These are phyloP conservation scores for Tiaroga cobitis DNA, from an alignment of 2,797 vertebrate genomes.

Conservation along the genomic window DNA sequence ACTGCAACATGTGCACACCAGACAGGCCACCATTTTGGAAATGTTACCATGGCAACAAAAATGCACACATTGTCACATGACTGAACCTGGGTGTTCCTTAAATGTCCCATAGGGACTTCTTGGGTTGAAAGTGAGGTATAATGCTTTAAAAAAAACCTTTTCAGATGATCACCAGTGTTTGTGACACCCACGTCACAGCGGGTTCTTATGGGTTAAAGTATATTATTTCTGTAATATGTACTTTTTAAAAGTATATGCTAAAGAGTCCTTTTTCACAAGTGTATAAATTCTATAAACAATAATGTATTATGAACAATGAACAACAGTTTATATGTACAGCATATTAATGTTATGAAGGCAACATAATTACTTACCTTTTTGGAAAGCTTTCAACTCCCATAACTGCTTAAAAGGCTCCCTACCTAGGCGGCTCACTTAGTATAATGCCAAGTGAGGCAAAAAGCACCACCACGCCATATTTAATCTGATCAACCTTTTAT, in stretches of 20 bases:
- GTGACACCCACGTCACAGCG: no score
- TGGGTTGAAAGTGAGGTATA: no score
- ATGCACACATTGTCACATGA: no score
- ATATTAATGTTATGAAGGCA: not conserved
- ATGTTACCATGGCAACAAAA: no score
- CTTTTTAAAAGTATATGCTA: not conserved
- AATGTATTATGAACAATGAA: not conserved
- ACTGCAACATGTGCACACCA: no score
- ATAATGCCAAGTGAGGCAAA: conserved; percentile 4
- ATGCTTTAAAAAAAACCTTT: no score
- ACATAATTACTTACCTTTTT: not conserved
- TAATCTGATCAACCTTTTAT: conserved; percentile 39
- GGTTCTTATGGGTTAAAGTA: no score
- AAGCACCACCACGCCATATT: conserved; percentile 23
- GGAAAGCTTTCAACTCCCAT: not conserved
- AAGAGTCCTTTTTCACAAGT: not conserved
- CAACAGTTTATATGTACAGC: not conserved
- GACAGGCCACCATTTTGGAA: no score
- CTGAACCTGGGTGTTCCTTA: no score
- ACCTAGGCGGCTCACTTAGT: not conserved
- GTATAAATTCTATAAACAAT: not conserved
- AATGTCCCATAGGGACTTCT: no score
- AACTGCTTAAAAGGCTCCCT: not conserved
- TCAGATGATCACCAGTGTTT: no score
- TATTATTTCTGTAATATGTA: not conserved